Evolutionary conservation across 2,888 invertebrate genomes (phyloP).

Genomic region (Cryptophagus acutangulus): DNA sequence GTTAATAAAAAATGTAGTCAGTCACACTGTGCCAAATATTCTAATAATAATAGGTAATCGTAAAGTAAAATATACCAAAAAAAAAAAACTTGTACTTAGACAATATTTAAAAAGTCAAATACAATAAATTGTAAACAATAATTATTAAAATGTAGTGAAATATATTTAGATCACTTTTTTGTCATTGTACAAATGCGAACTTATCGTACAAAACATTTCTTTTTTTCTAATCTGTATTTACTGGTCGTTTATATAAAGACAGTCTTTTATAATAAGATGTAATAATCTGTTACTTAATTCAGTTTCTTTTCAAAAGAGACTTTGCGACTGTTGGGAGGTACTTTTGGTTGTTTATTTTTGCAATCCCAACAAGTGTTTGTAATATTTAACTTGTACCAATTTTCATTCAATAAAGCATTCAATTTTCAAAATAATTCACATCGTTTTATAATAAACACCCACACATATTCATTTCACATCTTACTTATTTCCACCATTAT

Average conservation of each 20-base stretch:
- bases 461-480: too few species aligned
- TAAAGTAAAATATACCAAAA: constrained; percentile 19
- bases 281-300: too few species aligned
- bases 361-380: not conserved
- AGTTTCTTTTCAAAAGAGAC: too few species aligned
- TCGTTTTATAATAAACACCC: too few species aligned
- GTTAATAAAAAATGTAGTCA: constrained; percentile 20
- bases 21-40: constrained; percentile 34
- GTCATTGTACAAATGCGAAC: too few species aligned
- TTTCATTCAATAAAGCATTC: not conserved
- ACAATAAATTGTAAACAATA: constrained; percentile 38
- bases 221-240: constrained; percentile 5
- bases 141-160: too few species aligned
- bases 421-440: too few species aligned
- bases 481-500: too few species aligned
- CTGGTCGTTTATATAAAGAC: constrained; percentile 8
- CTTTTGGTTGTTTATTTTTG: not conserved
- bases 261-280: constrained; percentile 16
- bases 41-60: constrained; percentile 15
- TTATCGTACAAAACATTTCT: not conserved
- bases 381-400: constrained; percentile 1
- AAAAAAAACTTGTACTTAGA: constrained; percentile 29
- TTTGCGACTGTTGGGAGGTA: not conserved
- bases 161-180: too few species aligned
- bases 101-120: constrained; percentile 36